Percentiles rank a stretch among this genome's conserved stretches.
These are phyloP conservation scores for Hypanus sabinus DNA, from an alignment of 2,113 vertebrate species.

Conservation along the genomic window DNA sequence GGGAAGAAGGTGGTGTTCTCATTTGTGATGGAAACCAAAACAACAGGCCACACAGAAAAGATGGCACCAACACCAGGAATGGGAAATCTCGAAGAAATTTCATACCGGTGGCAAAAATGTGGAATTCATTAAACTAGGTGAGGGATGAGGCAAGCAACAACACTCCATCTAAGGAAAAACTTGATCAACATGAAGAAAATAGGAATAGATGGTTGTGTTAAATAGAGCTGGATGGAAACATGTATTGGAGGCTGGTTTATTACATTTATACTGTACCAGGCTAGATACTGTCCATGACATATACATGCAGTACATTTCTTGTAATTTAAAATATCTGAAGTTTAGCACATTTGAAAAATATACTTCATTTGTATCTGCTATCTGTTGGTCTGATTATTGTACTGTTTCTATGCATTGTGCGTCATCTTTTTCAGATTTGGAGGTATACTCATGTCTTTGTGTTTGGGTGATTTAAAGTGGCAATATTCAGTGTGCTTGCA, in stretches of 20 bases:
- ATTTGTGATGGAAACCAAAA: too few species aligned
- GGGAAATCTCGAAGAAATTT: background rate
- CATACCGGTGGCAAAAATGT: background rate
- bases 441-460: background rate
- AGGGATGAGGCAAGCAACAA: background rate
- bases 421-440: background rate
- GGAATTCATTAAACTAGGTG: background rate
- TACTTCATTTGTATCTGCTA: background rate
- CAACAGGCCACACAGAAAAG: too few species aligned
- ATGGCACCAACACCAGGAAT: too few species aligned
- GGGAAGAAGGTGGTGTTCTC: too few species aligned
- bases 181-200: background rate
- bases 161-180: background rate
- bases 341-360: background rate
- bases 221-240: background rate
- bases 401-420: background rate
- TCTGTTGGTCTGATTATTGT: background rate
- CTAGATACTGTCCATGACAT: too few species aligned
- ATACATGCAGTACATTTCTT: background rate
- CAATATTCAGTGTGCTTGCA: background rate
- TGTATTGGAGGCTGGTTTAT: too few species aligned
- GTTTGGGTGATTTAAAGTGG: background rate
- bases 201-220: background rate
- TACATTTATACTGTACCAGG: too few species aligned
- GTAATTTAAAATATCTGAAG: background rate